A percentile compares a stretch with the other conserved stretches of the same genome.
Evolutionary conservation across 2,797 vertebrate genomes (phyloP).

Genomic region (Syngnathus rostellatus): DNA sequence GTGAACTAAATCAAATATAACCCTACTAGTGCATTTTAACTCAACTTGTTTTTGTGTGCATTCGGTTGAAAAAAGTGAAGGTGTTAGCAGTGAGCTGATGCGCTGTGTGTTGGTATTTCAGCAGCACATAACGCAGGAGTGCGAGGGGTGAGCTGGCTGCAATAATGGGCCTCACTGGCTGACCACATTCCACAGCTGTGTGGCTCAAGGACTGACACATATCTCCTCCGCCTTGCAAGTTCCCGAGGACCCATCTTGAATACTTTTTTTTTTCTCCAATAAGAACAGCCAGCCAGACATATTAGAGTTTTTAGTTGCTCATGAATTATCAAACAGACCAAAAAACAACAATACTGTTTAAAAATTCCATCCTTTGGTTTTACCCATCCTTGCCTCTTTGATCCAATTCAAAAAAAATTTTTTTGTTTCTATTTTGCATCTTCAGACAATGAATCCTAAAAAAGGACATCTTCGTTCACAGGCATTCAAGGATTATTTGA

Average conservation of each 20-base stretch:
- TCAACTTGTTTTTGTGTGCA: background rate
- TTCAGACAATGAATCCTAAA: background rate
- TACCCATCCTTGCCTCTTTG: background rate
- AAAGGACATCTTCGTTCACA: background rate
- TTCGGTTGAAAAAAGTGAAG: background rate
- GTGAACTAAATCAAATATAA: too few species aligned
- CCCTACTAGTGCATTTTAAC: background rate
- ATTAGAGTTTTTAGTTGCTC: background rate
- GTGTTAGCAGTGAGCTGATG: background rate
- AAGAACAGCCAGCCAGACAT: too few species aligned
- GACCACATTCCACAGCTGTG: slow-evolving; percentile 66
- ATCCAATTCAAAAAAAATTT: background rate
- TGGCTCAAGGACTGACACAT: slow-evolving; percentile 39
- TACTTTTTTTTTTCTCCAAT: background rate
- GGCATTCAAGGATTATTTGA: background rate
- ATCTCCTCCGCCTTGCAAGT: slow-evolving; percentile 20
- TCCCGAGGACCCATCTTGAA: slow-evolving; percentile 14
- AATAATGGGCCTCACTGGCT: slow-evolving; percentile 59
- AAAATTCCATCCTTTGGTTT: background rate
- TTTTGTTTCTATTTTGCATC: background rate
- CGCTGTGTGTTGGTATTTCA: background rate
- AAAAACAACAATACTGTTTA: background rate
- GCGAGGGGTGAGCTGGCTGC: slow-evolving; percentile 36
- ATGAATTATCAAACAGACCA: too few species aligned
- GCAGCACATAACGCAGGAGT: slow-evolving; percentile 29